Evolutionary conservation across 2,888 invertebrate species (phyloP), one percentile per base, ranked within the genome.

Genomic region (Sinelater perroti): DNA sequence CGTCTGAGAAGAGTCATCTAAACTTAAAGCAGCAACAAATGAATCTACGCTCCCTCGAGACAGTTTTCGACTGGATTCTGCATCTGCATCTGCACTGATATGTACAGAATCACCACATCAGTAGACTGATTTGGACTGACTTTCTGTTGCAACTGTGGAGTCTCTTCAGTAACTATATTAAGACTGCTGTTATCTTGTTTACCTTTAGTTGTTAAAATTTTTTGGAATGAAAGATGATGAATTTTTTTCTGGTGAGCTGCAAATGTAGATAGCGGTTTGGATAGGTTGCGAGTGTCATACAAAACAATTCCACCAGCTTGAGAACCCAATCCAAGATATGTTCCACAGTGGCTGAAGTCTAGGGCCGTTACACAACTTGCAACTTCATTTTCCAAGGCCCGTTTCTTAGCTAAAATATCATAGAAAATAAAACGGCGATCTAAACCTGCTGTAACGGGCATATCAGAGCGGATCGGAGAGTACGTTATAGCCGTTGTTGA

Each of bases 341-440:
- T 80, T 24, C 74, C 66, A 65, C 83, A 74, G 1, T 67, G 66
- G 5, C 71, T 68, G 55, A 76, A 75, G 67, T 77, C 77, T 10
- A 76, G 65, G 0, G 74, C 67, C 2, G 72, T 73, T 44, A 75
- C 69, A 31, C 67, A 72, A 60, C 71, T 73, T n/a, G 70, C 70
- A 2, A 77, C 71, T 4, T 69, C 59, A 14, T 73, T 62, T 21
- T 64, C 70, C 1, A 68, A 63, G 4, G 74, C 66, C 78, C 65
- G 81, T 35, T 70, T 68, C 72, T 65, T 82, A 73, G 60, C 81
- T 59, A 55, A 79, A 74, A 64, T 80, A 72, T 86, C 85, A 68
- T 83, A 84, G 1, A 84, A 80, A 72, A 81, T 79, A 72, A 84
- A 80, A 42, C 81, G 78, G 67, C 83, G 81, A 70, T 86, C 85